Percentiles rank a stretch among this genome's conserved stretches.
These are phyloP conservation scores for Valencia hispanica DNA, from an alignment of 2,797 vertebrate species.

Conservation along the genomic window DNA sequence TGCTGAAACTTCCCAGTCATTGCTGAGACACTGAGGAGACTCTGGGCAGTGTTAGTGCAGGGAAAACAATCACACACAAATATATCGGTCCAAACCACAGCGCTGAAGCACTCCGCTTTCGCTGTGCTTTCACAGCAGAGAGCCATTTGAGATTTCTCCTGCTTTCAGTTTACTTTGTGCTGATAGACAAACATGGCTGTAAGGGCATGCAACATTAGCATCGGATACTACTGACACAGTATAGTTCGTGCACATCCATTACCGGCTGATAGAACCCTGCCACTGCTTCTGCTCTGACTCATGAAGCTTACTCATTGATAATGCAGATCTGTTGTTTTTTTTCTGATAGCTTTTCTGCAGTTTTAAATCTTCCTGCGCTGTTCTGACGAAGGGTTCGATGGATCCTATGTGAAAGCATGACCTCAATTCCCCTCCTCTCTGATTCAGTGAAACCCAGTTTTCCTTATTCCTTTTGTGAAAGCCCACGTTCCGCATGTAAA, in stretches of 20 bases:
- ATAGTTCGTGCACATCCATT: slow-evolving; percentile 31
- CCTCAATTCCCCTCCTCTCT: slow-evolving; percentile 46
- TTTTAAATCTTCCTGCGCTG: slow-evolving; percentile 38
- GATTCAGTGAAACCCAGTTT: slow-evolving; percentile 51
- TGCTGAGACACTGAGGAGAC: slow-evolving; percentile 40
- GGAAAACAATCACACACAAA: slow-evolving; percentile 49
- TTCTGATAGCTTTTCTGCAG: slow-evolving; percentile 41
- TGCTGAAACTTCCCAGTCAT: slow-evolving; percentile 52
- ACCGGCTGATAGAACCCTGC: slow-evolving; percentile 37
- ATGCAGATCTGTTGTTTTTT: slow-evolving; percentile 45
- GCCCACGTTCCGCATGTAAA: slow-evolving; percentile 67
- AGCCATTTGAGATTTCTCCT: slow-evolving; percentile 65
- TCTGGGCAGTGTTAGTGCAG: slow-evolving; percentile 58
- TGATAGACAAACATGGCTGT: slow-evolving; percentile 21
- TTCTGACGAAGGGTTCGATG: slow-evolving; percentile 52
- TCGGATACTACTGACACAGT: slow-evolving; percentile 30
- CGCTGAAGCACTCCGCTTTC: slow-evolving; percentile 40
- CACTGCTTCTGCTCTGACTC: slow-evolving; percentile 52
- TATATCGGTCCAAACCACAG: slow-evolving; percentile 21
- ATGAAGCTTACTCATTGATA: slow-evolving; percentile 47
- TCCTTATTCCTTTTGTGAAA: slow-evolving; percentile 46
- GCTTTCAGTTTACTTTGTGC: slow-evolving; percentile 40
- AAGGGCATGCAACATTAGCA: slow-evolving; percentile 25
- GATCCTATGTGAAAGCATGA: slow-evolving; percentile 68
- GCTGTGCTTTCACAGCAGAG: slow-evolving; percentile 44